Conservation (phyloP, 1,140 invertebrate species). For the Sarcophaga bullata region DNA sequence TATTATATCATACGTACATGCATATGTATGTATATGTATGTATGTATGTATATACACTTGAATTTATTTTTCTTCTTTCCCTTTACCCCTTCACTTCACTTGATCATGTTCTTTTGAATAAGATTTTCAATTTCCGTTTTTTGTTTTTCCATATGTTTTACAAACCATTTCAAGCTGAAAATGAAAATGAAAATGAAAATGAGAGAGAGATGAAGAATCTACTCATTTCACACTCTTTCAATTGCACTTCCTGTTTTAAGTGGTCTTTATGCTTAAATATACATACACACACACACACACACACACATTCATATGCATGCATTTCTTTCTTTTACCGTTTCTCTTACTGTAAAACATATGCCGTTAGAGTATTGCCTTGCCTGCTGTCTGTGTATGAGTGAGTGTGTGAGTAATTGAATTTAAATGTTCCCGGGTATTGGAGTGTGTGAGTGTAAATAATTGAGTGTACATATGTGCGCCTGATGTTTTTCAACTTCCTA, state of each 20-base stretch:
- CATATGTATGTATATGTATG: no score
- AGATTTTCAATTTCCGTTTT: slow-evolving; percentile 38
- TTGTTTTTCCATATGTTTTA: slow-evolving; percentile 27
- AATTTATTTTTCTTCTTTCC: no score
- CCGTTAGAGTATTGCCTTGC: no score
- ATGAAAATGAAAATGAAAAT: background rate
- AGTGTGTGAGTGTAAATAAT: background rate
- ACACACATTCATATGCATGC: no score
- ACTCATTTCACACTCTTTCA: slow-evolving; percentile 41
- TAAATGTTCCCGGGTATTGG: background rate
- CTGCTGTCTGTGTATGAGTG: background rate
- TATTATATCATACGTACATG: no score
- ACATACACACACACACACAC: no score
- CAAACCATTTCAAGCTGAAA: background rate
- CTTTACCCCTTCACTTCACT: no score
- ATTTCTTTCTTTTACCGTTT: no score
- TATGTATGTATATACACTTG: no score
- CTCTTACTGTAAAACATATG: no score
- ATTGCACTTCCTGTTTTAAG: slow-evolving; percentile 33
- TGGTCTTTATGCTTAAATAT: background rate
- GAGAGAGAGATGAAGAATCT: no score
- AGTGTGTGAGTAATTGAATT: background rate
- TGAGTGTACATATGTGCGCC: background rate
- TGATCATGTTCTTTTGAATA: background rate
- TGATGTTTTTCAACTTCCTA: slow-evolving; percentile 9